phyloP scores from a whole-genome alignment of 2,888 invertebrate species.

The Electrophaes corylata region DNA sequence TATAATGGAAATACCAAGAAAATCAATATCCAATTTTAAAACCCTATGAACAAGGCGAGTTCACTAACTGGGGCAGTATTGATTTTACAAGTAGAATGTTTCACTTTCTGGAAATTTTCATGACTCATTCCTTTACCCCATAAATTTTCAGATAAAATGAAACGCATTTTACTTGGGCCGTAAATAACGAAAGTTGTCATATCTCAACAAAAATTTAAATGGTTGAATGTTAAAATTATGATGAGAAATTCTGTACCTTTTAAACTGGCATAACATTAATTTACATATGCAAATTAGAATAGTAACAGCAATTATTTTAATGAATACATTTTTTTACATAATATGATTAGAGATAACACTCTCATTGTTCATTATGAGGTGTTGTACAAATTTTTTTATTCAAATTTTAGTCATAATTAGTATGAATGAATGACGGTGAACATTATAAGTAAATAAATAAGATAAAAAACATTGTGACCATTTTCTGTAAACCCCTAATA shows the following conservation, averaged over 20 bases:
- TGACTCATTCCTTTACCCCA: slow-evolving; percentile 18
- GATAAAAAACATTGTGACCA: too few relatives aligned
- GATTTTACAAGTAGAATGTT: slow-evolving; percentile 10
- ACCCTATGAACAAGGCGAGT: neutral
- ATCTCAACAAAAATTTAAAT: slow-evolving; percentile 4
- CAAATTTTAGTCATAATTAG: slow-evolving; percentile 2
- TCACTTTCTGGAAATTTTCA: slow-evolving; percentile 3
- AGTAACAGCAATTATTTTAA: slow-evolving; percentile 38
- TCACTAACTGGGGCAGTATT: slow-evolving; percentile 13
- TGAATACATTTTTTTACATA: slow-evolving; percentile 36
- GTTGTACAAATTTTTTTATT: slow-evolving; percentile 11
- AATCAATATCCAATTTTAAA: neutral
- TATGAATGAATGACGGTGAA: slow-evolving; percentile 3
- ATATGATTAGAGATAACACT: slow-evolving; percentile 22
- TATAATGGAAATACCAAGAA: neutral
- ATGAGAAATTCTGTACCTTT: slow-evolving; percentile 30
- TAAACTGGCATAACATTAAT: slow-evolving; percentile 30
- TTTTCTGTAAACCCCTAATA: too few relatives aligned
- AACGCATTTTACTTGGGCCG: slow-evolving; percentile 1
- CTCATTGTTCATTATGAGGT: slow-evolving; percentile 18
- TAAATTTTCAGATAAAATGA: neutral
- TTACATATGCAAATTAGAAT: slow-evolving; percentile 38
- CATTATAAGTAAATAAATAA: neutral
- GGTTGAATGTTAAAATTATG: slow-evolving; percentile 26
- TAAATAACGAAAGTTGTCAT: slow-evolving; percentile 2